Evolutionary conservation across 2,113 vertebrate genomes (phyloP).

Genomic region (Callospermophilus lateralis): DNA sequence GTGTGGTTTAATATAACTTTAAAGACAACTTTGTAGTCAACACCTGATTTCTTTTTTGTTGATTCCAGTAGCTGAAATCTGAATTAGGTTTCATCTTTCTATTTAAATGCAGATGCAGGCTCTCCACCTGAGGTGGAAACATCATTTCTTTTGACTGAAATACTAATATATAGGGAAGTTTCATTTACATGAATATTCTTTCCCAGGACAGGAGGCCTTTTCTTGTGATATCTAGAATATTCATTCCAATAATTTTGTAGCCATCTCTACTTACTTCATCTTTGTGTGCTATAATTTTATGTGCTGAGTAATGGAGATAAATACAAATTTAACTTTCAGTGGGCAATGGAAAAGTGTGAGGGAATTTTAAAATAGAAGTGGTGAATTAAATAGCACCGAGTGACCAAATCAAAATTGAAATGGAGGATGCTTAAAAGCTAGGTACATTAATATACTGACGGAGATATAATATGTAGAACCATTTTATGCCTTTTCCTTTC

Average conservation of each 20-base stretch:
- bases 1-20: neutral
- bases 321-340: slow-evolving; percentile 57
- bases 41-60: neutral
- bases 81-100: slow-evolving; percentile 66
- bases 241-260: slow-evolving; percentile 80
- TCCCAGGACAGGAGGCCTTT: slow-evolving; percentile 64
- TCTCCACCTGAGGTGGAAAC: slow-evolving; percentile 51
- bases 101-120: slow-evolving; percentile 75
- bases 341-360: neutral
- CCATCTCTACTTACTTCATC: slow-evolving; percentile 78
- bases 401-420: slow-evolving; percentile 5
- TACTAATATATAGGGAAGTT: slow-evolving; percentile 32
- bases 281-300: slow-evolving; percentile 61
- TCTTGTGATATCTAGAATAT: slow-evolving; percentile 70
- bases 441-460: neutral
- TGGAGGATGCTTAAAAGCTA: neutral
- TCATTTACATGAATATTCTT: slow-evolving; percentile 59
- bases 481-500: slow-evolving; percentile 49
- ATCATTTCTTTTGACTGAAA: slow-evolving; percentile 74
- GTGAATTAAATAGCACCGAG: neutral
- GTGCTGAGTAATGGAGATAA: slow-evolving; percentile 65
- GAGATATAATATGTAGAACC: neutral
- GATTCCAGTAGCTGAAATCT: slow-evolving; percentile 29
- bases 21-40: slow-evolving; percentile 41
- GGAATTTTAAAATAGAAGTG: neutral